phyloP scores from a whole-genome alignment of 1,140 invertebrate species.

The Drosophila aff. region DNA sequence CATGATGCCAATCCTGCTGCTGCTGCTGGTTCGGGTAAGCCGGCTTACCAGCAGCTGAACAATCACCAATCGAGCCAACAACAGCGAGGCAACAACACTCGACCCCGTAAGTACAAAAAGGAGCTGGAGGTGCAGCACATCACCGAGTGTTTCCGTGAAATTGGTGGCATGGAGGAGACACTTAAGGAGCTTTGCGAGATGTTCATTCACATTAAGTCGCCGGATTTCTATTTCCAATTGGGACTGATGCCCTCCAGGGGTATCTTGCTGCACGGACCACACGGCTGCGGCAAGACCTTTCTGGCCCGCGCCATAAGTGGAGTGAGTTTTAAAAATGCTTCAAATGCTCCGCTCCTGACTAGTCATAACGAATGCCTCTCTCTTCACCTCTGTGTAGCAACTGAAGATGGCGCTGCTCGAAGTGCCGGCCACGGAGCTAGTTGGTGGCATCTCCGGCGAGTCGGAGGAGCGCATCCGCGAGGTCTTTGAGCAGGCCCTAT shows the following conservation, averaged over 20 bases:
- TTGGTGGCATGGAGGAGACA: conserved; percentile 91
- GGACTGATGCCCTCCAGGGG: conserved; percentile 91
- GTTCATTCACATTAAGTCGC: conserved; percentile 93
- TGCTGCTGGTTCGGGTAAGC: not conserved
- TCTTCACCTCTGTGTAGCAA: conserved; percentile 85
- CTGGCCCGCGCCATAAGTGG: conserved; percentile 97
- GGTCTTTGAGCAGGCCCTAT: conserved; percentile 93
- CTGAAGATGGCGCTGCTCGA: conserved; percentile 91
- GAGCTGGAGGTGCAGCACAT: conserved; percentile 76
- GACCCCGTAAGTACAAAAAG: conserved; percentile 75
- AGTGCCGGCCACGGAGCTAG: conserved; percentile 95
- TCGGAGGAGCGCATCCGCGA: conserved; percentile 96
- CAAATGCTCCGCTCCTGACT: too few species aligned
- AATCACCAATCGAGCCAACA: not conserved
- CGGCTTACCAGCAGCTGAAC: conserved; percentile 10
- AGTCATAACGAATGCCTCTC: not conserved
- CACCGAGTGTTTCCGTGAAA: conserved; percentile 87
- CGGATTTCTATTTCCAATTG: conserved; percentile 92
- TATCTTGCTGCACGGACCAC: conserved; percentile 87
- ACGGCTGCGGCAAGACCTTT: conserved; percentile 86
- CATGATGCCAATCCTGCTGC: not conserved
- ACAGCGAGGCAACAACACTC: conserved; percentile 1
- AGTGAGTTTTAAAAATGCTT: conserved; percentile 86
- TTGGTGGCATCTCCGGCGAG: conserved; percentile 98
- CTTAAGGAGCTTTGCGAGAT: conserved; percentile 92